These are phyloP conservation scores for Tapirus indicus DNA, from an alignment of 2,797 vertebrate species.

Conservation along the genomic window DNA sequence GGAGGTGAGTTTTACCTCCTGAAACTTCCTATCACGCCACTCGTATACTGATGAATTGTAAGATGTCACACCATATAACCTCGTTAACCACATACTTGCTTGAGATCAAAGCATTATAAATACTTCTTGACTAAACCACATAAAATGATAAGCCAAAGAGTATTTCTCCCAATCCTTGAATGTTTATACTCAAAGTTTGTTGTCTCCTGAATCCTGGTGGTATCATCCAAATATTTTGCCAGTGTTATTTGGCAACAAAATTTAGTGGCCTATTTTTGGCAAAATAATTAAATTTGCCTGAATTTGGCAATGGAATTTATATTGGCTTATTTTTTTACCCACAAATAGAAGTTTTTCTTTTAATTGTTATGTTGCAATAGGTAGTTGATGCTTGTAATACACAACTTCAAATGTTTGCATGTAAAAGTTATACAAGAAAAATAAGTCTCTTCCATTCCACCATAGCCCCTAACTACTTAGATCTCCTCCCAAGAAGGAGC, in stretches of 20 bases:
- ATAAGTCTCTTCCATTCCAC: not conserved
- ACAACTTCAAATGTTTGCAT: not conserved
- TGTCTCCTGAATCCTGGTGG: not conserved
- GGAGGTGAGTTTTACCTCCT: not conserved
- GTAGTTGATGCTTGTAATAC: not conserved
- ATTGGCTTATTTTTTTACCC: constrained; percentile 1
- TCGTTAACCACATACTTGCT: not conserved
- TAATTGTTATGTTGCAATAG: not conserved
- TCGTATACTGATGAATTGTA: not conserved
- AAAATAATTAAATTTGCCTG: not conserved
- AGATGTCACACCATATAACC: not conserved
- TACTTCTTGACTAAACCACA: not conserved
- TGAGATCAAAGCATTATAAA: constrained; percentile 14
- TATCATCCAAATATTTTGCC: not conserved
- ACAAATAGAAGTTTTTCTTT: constrained; percentile 26
- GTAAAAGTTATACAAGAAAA: not conserved
- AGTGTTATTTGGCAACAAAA: not conserved
- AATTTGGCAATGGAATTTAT: not conserved
- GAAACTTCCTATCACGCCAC: not conserved
- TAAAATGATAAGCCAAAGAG: not conserved
- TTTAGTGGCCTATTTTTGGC: not conserved
- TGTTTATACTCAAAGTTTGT: not conserved
- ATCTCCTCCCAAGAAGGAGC: not conserved
- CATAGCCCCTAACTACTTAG: not conserved
- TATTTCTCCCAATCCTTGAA: not conserved